Evolutionary conservation across 2,888 invertebrate species (phyloP).

Genomic region (Noctua comes): DNA sequence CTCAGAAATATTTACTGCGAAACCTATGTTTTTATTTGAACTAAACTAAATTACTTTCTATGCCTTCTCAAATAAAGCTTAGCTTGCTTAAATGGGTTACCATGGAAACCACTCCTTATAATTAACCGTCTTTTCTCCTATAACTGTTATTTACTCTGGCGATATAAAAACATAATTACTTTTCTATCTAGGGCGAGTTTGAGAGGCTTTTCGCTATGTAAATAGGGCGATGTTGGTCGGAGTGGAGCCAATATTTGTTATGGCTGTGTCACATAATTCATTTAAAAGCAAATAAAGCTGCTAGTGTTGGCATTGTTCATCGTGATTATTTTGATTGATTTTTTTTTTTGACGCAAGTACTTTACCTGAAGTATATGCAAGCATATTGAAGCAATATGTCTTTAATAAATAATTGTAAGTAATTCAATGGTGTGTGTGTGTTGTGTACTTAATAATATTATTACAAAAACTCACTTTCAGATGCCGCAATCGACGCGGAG

Average conservation of each 20-base stretch:
- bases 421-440: background rate
- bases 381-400: too few relatives aligned
- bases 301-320: constrained; percentile 26
- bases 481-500: background rate
- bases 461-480: constrained; percentile 25
- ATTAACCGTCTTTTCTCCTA: constrained; percentile 18
- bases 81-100: constrained; percentile 16
- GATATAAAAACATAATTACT: constrained; percentile 47
- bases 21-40: background rate
- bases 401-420: background rate
- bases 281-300: constrained; percentile 44
- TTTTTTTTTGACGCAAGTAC: background rate
- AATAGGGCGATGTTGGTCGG: constrained; percentile 31
- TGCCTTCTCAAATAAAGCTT: background rate
- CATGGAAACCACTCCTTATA: constrained; percentile 20
- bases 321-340: constrained; percentile 16
- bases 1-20: background rate
- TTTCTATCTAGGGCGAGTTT: constrained; percentile 31
- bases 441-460: background rate
- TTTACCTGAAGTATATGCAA: background rate
- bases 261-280: constrained; percentile 32
- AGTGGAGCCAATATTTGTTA: constrained; percentile 37
- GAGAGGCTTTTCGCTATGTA: constrained; percentile 39
- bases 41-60: background rate
- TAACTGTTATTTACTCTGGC: constrained; percentile 35